Base-by-base conservation (phyloP, 2,113 vertebrate genomes). In the Cyrtonyx montezumae region DNA sequence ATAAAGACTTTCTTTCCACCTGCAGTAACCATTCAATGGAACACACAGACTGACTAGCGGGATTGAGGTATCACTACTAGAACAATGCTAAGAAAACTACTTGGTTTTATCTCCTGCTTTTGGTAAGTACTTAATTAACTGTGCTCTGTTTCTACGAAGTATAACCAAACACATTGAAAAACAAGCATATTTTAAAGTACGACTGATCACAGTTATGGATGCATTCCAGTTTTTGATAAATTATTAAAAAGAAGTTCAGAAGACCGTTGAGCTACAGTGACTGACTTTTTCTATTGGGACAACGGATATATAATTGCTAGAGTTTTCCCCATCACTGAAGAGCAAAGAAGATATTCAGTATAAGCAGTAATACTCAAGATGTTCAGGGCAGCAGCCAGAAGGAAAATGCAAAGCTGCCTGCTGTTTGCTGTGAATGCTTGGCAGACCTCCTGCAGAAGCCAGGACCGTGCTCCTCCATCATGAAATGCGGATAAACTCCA, bases 251-350 rank as follows among this genome's bases (percentile, higher is more conserved):
- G 21, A 80, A 79, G 28, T 19, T 58, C 30, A 78, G 46, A 59
- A 46, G 43, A 34, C 70, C 81, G 25, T 18, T 34, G 53, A 84
- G 40, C 20, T 23, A 55, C 37, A 80, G 61, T 2, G 21, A 58
- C 36, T 46, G 11, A 19, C 22, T 21, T 45, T 55, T 69, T 46
- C 2, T 23, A 45, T 0, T 26, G 16, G 20, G 18, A 58, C 68
- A 56, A 51, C 74, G 78, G 51, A 26, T 5, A 63, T 1, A 17
- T 34, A 86, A 74, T 77, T 19, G 14, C 18, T 88, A 59, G 84
- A 87, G 62, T 42, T 22, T 59, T 59, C 16, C 21, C 49, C 11
- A 13, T 19, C 0, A 0, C 0, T 43, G 66, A 84, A 37, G 15
- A 81, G 37, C 81, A 84, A 75, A 88, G 51, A 49, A 83, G 76